These are phyloP conservation scores for Lichenostomus cassidix DNA, from an alignment of 2,113 vertebrate genomes.

Conservation along the genomic window DNA sequence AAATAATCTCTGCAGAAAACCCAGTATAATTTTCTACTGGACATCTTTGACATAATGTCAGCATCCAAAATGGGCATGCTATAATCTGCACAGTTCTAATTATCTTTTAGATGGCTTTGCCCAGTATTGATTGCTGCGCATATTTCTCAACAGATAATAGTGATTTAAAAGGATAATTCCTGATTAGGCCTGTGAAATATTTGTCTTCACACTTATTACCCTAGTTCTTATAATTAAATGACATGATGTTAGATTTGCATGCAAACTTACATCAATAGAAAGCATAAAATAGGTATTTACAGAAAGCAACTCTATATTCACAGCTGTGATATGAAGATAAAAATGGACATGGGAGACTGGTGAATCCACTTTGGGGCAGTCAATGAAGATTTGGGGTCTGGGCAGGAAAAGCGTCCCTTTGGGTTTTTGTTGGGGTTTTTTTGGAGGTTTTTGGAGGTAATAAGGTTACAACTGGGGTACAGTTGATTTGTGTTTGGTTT, in stretches of 20 bases:
- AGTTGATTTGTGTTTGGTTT: too few species aligned
- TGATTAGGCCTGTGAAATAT: slow-evolving; percentile 62
- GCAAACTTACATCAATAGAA: neutral
- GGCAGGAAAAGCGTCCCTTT: neutral
- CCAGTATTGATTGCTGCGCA: slow-evolving; percentile 33
- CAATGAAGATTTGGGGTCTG: neutral
- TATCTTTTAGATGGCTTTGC: slow-evolving; percentile 33
- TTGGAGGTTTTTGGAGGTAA: too few species aligned
- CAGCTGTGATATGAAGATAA: neutral
- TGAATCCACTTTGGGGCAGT: neutral
- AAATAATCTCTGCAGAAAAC: neutral
- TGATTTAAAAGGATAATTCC: slow-evolving; percentile 52
- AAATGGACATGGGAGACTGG: neutral
- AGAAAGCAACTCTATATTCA: neutral
- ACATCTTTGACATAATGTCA: neutral
- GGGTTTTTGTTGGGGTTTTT: neutral
- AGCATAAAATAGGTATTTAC: slow-evolving; percentile 16
- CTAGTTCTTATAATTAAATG: slow-evolving; percentile 43
- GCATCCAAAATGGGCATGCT: neutral
- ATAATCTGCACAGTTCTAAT: slow-evolving; percentile 27
- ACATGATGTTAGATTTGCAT: slow-evolving; percentile 39
- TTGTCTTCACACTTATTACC: slow-evolving; percentile 48
- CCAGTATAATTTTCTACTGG: neutral
- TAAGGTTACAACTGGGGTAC: too few species aligned
- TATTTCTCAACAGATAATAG: slow-evolving; percentile 10